Evolutionary conservation across 2,113 vertebrate genomes (phyloP), one percentile per base, ranked within the genome.

Genomic region (Arvicanthis niloticus): DNA sequence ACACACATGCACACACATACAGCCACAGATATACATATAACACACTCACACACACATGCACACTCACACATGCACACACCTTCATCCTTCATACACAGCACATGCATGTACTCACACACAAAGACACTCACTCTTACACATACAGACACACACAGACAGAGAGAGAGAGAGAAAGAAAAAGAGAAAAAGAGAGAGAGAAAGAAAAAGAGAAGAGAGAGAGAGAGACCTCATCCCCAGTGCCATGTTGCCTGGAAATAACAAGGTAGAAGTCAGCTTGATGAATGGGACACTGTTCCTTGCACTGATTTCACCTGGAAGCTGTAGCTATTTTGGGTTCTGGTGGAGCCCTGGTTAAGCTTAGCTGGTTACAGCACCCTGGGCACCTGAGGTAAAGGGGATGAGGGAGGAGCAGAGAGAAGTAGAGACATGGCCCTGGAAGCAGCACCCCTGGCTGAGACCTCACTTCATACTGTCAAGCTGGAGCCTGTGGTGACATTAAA

Each of bases 261-360:
- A 96, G 87, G 68, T 76, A 91, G 92, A 91, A 96, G 68, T 76
- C 88, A 81, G 51, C 80, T 65, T 90, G 92, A 96, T 96, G 93
- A 96, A 94, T 96, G 75, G 60, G 81, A 48, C 48, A n/a, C n/a
- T 87, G 82, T 48, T 31, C 91, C 67, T 88, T 7, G 78, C 53
- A 76, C 84, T 96, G 65, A 97, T 96, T 93, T 96, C 91, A 80
- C 87, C 89, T 77, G 45, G 94, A 93, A 96, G 91, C 89, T 16
- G 9, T 84, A 87, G 91, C 96, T 96, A 94, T 97, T 96, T 91
- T 81, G 26, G 81, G 94, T 29, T 80, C 51, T 51, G 40, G 16
- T 78, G 29, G 90, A 94, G 93, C 48, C 91, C 96, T 81, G 90
- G 89, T 88, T 95, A 95, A 95, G 75, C 93, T 89, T 89, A 96